Conservation (phyloP, 2,113 vertebrate genomes). For the Dolichotis patagonum region DNA sequence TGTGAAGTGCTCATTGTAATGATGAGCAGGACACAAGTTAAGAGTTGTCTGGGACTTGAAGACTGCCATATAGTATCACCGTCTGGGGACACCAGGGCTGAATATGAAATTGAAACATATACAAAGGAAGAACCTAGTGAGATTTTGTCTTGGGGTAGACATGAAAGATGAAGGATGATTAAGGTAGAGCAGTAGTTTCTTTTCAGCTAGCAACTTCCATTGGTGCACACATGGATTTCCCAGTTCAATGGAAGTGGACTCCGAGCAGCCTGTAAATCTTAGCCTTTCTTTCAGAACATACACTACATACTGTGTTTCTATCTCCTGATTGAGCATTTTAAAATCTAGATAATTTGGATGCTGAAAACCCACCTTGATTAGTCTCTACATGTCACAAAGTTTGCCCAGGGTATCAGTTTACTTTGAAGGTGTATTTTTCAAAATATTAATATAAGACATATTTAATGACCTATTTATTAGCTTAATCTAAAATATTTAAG, state of each 20-base stretch:
- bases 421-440: conserved; percentile 40
- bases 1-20: background rate
- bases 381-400: background rate
- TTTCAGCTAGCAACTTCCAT: background rate
- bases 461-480: conserved; percentile 37
- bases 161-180: background rate
- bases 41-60: background rate
- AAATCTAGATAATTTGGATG: background rate
- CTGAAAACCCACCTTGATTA: background rate
- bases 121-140: background rate
- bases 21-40: background rate
- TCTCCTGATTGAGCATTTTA: background rate
- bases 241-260: background rate
- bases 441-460: background rate
- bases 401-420: background rate
- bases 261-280: background rate
- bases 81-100: background rate
- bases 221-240: background rate
- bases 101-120: background rate
- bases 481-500: background rate
- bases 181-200: background rate
- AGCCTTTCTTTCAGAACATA: background rate
- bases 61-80: background rate
- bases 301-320: background rate
- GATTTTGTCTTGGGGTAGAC: background rate